These are phyloP conservation scores for Numenius arquata DNA, from an alignment of 2,113 vertebrate genomes.

Conservation along the genomic window DNA sequence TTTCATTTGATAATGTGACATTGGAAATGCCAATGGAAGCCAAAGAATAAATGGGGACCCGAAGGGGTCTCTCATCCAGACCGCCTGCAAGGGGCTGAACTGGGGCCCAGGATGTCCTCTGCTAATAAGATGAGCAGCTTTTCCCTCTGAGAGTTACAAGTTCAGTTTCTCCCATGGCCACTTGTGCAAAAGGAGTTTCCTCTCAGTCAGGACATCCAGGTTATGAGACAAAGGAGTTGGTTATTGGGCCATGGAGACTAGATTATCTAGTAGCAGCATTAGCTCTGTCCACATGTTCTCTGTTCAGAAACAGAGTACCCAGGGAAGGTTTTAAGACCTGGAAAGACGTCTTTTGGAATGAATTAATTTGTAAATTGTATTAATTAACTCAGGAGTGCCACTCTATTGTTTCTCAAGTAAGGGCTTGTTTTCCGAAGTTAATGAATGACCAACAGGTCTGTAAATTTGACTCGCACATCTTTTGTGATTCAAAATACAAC, in stretches of 20 bases:
- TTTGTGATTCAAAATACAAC: background rate
- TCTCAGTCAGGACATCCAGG: background rate
- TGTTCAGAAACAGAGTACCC: background rate
- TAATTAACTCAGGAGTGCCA: background rate
- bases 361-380: background rate
- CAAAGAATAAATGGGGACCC: background rate
- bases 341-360: background rate
- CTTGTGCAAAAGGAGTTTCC: background rate
- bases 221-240: background rate
- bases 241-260: background rate
- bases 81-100: background rate
- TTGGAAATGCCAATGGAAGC: background rate
- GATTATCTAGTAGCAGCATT: background rate
- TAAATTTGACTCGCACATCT: background rate
- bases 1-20: background rate
- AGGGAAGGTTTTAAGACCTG: background rate
- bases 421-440: background rate
- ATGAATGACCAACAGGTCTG: background rate
- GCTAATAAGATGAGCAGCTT: background rate
- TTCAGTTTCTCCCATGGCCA: background rate
- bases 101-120: background rate
- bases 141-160: background rate
- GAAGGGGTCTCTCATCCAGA: background rate
- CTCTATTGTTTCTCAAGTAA: background rate
- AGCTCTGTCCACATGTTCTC: background rate